These are phyloP conservation scores for Flexamia atlantica DNA, from an alignment of 2,888 invertebrate genomes.

Conservation along the genomic window DNA sequence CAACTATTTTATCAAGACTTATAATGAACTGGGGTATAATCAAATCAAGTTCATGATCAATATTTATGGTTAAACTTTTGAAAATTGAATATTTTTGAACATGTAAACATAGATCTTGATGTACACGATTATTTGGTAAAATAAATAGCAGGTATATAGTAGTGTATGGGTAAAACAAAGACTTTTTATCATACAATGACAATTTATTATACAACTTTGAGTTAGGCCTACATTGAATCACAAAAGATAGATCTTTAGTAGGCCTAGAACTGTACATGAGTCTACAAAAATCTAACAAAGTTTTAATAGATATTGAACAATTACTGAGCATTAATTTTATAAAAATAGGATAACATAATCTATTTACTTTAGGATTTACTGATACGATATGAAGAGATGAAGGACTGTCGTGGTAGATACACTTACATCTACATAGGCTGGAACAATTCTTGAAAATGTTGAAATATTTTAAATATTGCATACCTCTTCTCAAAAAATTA, in stretches of 20 bases:
- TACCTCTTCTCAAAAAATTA: background rate
- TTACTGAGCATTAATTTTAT: conserved; percentile 61
- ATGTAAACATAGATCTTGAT: too few species aligned
- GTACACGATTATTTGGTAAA: background rate
- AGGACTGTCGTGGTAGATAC: conserved; percentile 16
- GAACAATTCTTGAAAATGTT: conserved; percentile 11
- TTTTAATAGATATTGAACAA: conserved; percentile 58
- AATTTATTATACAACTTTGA: conserved; percentile 69
- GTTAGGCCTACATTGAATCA: conserved; percentile 69
- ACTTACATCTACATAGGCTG: conserved; percentile 57
- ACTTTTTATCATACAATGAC: conserved; percentile 66
- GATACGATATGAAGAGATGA: conserved; percentile 45
- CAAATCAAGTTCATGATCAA: too few species aligned
- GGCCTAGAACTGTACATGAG: conserved; percentile 59
- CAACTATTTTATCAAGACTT: too few species aligned
- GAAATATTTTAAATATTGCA: background rate
- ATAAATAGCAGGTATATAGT: background rate
- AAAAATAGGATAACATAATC: conserved; percentile 58
- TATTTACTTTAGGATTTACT: conserved; percentile 54
- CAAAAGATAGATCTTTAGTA: conserved; percentile 63
- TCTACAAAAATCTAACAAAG: conserved; percentile 63
- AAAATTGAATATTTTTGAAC: too few species aligned
- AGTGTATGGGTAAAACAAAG: background rate
- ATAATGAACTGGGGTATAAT: too few species aligned
- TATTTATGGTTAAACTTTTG: too few species aligned